phyloP scores from a whole-genome alignment of 2,888 invertebrate genomes.

The Anthrax anthrax region DNA sequence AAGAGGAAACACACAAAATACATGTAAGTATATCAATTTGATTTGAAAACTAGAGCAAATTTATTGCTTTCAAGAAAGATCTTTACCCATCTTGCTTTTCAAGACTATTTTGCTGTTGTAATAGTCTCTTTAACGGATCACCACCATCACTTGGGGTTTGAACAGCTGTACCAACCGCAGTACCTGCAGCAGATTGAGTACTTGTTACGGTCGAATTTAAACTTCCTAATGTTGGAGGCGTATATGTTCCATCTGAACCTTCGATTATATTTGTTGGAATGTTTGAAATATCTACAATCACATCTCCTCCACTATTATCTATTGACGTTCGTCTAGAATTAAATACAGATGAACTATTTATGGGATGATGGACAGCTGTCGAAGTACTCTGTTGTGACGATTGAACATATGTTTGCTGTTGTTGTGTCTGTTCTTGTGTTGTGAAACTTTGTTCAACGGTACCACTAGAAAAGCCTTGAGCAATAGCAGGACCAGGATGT shows the following conservation, averaged over 20 bases:
- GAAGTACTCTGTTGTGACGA: neutral
- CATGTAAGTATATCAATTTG: too few relatives aligned
- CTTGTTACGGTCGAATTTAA: neutral
- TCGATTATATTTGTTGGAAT: constrained; percentile 22
- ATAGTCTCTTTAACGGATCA: constrained; percentile 15
- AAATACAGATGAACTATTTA: constrained; percentile 23
- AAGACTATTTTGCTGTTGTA: constrained; percentile 25
- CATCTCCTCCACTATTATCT: constrained; percentile 22
- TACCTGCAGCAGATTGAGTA: neutral
- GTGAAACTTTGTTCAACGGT: neutral
- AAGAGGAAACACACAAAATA: neutral
- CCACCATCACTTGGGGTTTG: constrained; percentile 15
- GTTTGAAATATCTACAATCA: constrained; percentile 21
- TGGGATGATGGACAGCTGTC: neutral
- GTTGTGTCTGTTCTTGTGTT: neutral
- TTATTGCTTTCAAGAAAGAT: neutral
- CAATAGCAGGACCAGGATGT: neutral
- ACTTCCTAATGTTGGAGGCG: constrained; percentile 5
- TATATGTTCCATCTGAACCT: constrained; percentile 15
- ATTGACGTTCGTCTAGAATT: constrained; percentile 31
- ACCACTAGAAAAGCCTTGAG: neutral
- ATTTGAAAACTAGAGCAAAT: neutral
- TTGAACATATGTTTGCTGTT: neutral
- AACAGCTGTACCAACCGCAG: constrained; percentile 13
- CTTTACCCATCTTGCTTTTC: constrained; percentile 19